Base-by-base conservation (phyloP, 2,888 invertebrate species). In the Cryptocephalus primarius region DNA sequence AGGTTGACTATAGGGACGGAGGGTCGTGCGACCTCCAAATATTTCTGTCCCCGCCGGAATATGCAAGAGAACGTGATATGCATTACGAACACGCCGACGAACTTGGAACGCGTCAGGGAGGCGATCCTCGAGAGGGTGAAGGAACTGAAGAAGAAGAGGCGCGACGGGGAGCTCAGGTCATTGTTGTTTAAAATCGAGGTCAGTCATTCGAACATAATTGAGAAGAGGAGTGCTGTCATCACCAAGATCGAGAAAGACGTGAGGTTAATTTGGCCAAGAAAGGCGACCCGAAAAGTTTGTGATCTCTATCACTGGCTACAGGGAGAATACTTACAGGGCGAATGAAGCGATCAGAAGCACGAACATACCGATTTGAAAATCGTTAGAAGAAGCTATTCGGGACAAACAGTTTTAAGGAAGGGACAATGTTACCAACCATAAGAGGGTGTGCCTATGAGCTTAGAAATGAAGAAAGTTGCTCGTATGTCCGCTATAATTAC, bases 201-300 rank as follows among this genome's bases (percentile, higher is more conserved):
- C 33, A 90, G 94, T 69, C 96, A 97, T 72, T 91, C 94, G 1
- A 90, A 94, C 68, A 90, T 99, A 59, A 97, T 99, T 68, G 97
- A 97, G 11, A 85, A 87, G 60, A 82, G 83, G 48, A 97, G 97
- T 43, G 80, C 84, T n/a, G 88, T 89, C 44, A 92, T 99, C 60
- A 87, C 84, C 33, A 90, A 91, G 71, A 87, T 99, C 13, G 12
- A 8, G 40, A 12, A 22, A 6, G 22, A 22, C 22, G 3, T 22
- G 3, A 22, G 22, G 6, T 22, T 6, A 22, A 22, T 22, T 22
- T 22, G 2, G 3, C 22, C 22, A 22, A 22, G 22, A 22, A 22
- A 22, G 22, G n/a, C n/a, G n/a, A n/a, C 22, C 22, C 22, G 22
- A 22, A 6, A 6, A 22, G 6, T 22, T 22, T 22, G 22, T 22